Evolutionary conservation across 2,888 invertebrate genomes (phyloP).

Genomic region (Chymomyza procnemis): DNA sequence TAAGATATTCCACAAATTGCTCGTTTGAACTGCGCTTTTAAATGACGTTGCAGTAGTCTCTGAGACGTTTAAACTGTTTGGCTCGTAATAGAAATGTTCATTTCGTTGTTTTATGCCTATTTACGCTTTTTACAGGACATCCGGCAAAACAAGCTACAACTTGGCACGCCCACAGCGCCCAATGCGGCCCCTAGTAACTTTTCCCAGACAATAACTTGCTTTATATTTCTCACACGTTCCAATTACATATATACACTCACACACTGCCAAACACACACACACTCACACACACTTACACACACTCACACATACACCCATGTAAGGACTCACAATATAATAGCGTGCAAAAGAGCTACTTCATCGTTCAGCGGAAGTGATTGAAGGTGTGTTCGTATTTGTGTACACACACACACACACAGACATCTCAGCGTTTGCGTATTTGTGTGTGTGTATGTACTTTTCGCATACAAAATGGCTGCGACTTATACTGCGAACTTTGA

Average conservation of each 20-base stretch:
- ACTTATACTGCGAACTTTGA: slow-evolving; percentile 63
- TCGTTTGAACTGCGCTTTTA: background rate
- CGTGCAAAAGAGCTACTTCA: slow-evolving; percentile 78
- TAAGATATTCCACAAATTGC: background rate
- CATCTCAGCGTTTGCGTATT: slow-evolving; percentile 12
- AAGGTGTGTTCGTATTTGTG: slow-evolving; percentile 62
- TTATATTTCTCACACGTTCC: slow-evolving; percentile 78
- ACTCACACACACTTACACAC: slow-evolving; percentile 34
- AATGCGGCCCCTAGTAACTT: background rate
- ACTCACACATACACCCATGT: background rate
- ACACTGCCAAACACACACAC: background rate
- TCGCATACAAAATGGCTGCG: slow-evolving; percentile 54
- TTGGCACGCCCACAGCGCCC: slow-evolving; percentile 43
- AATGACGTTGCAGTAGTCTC: background rate
- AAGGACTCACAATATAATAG: slow-evolving; percentile 71
- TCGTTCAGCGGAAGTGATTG: slow-evolving; percentile 78
- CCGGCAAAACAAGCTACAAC: slow-evolving; percentile 64
- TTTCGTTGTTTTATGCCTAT: slow-evolving; percentile 74
- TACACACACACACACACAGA: background rate
- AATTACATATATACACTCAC: slow-evolving; percentile 64
- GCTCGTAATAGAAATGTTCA: slow-evolving; percentile 69
- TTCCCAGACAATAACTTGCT: slow-evolving; percentile 26
- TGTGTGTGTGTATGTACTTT: slow-evolving; percentile 49
- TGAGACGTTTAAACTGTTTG: background rate
- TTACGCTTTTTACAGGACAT: slow-evolving; percentile 72